phyloP scores from a whole-genome alignment of 1,140 invertebrate genomes.

The Hestina assimilis region DNA sequence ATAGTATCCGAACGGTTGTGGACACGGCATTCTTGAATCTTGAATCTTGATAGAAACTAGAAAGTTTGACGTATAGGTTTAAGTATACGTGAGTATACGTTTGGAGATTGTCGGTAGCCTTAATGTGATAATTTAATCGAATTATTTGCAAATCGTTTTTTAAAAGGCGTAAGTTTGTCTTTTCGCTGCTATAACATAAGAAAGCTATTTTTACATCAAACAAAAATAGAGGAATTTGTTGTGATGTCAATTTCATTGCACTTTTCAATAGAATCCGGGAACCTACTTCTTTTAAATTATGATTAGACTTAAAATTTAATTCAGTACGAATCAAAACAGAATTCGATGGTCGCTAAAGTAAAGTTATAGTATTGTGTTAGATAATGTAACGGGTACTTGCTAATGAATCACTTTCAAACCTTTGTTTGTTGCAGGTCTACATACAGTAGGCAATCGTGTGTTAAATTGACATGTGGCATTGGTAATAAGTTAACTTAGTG shows the following conservation, averaged over 20 bases:
- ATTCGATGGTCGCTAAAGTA: neutral
- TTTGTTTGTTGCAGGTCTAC: constrained; percentile 50
- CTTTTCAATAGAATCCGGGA: constrained; percentile 51
- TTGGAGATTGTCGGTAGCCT: constrained; percentile 36
- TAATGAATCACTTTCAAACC: constrained; percentile 22
- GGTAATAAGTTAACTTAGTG: constrained; percentile 43
- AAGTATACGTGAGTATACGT: constrained; percentile 32
- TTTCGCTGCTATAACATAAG: neutral
- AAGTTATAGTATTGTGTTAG: neutral
- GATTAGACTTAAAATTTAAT: constrained; percentile 13
- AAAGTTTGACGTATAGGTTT: constrained; percentile 56
- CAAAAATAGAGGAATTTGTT: neutral
- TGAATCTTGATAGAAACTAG: constrained; percentile 30
- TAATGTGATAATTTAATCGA: constrained; percentile 24
- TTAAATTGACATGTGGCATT: constrained; percentile 68
- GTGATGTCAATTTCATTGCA: constrained; percentile 9
- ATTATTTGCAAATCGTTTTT: constrained; percentile 18
- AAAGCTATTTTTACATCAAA: neutral
- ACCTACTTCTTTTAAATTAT: constrained; percentile 54
- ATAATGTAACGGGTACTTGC: neutral
- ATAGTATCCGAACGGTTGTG: constrained; percentile 23
- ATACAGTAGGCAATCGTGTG: constrained; percentile 39
- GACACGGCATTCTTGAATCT: constrained; percentile 28
- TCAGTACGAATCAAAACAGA: neutral
- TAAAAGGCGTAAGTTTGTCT: constrained; percentile 10